Evolutionary conservation across 2,797 vertebrate species (phyloP), one percentile per base, ranked within the genome.

Genomic region (Arctocebus calabarensis): DNA sequence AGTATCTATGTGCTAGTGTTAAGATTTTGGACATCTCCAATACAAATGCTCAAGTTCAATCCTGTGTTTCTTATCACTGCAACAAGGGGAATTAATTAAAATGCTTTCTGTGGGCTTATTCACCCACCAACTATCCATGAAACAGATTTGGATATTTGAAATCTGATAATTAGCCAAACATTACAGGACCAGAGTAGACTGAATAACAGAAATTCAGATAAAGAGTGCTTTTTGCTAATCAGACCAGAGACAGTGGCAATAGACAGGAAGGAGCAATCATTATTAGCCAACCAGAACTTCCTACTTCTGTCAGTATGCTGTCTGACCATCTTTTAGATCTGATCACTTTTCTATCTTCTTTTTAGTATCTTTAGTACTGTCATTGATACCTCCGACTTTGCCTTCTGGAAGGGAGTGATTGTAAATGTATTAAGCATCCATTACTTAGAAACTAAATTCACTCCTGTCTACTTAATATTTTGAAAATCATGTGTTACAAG

Each of bases 121-220:
- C 98, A 86, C 70, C 73, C 85, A 97, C 84, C 85, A 97, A 97
- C 97, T 97, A 98, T 66, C 37, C 66, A 95, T 83, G 68, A 90
- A 92, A 85, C 32, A 25, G 29, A 90, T 94, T 94, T 94, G 55
- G 43, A 55, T 88, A 94, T 95, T 96, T 96, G 23, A 34, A 93
- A 87, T 62, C 75, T 55, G 73, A 88, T 82, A 94, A 94, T 94
- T 96, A 95, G 34, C 94, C 75, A 96, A 97, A 96, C 37, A 74
- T 90, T 89, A 43, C 71, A 77, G 43, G 45, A 85, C 74, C 55
- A 3, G 1, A 74, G 32, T 91, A 37, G 68, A 94, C 61, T 79
- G 64, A 48, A 52, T 25, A 22, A 29, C 40, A 96, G 75, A 84
- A 82, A 84, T 82, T 77, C 52, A 83, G 52, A 34, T 93, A 87